Evolutionary conservation across 2,113 vertebrate species (phyloP).

Genomic region (Xyliphius kryptos): DNA sequence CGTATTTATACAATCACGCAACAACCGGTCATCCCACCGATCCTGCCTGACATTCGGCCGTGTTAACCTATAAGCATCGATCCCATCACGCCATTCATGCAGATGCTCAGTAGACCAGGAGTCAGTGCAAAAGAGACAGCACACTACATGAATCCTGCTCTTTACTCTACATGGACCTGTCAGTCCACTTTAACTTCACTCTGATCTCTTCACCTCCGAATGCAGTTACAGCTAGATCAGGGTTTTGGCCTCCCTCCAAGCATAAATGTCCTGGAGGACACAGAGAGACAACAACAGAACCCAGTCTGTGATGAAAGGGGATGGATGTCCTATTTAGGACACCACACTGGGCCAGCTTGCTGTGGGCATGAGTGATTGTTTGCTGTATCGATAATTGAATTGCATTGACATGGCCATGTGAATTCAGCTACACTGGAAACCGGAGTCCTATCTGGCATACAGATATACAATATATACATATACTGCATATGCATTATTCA

Average conservation of each 20-base stretch:
- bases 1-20: not conserved
- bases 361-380: constrained; percentile 6
- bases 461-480: too few relatives aligned
- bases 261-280: constrained; percentile 26
- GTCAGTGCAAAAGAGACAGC: constrained; percentile 8
- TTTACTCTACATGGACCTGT: constrained; percentile 21
- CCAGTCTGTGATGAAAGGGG: constrained; percentile 22
- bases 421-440: too few relatives aligned
- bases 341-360: not conserved
- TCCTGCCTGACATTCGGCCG: not conserved
- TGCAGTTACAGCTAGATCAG: not conserved
- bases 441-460: too few relatives aligned
- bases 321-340: constrained; percentile 23
- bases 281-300: constrained; percentile 16
- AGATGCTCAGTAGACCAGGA: too few relatives aligned
- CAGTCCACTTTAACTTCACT: constrained; percentile 24
- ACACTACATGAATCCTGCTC: constrained; percentile 1
- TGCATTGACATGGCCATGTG: constrained; percentile 1
- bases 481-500: too few relatives aligned
- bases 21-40: not conserved
- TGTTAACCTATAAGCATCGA: not conserved
- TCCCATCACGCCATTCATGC: not conserved
- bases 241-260: constrained; percentile 19
- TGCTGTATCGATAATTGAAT: not conserved
- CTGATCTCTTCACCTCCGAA: constrained; percentile 16